A percentile compares a stretch with the other conserved stretches of the same genome.
These are phyloP conservation scores for Zonitis immaculata DNA, from an alignment of 2,888 invertebrate genomes.

Conservation along the genomic window DNA sequence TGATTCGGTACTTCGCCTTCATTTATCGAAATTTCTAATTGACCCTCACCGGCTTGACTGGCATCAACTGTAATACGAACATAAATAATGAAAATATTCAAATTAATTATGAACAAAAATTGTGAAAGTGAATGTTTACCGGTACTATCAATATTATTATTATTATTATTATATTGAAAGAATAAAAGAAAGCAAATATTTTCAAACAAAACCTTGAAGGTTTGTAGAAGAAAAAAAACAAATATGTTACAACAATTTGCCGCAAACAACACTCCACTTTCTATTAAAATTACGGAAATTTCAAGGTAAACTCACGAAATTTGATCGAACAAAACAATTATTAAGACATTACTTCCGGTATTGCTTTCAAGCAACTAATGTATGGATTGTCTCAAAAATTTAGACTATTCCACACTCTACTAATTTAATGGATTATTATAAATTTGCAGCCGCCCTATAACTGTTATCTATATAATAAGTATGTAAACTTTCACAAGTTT, in stretches of 20 bases:
- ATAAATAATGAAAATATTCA: constrained; percentile 1
- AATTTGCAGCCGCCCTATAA: no score
- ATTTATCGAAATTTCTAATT: constrained; percentile 98
- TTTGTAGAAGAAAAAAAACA: no score
- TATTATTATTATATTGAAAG: no score
- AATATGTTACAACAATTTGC: no score
- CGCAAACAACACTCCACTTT: constrained; percentile 16
- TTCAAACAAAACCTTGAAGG: not conserved
- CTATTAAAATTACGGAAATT: constrained; percentile 11
- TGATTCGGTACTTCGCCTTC: constrained; percentile 99
- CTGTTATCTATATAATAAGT: no score
- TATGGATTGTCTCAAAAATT: not conserved
- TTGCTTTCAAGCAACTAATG: not conserved
- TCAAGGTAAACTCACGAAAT: constrained; percentile 16
- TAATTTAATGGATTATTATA: constrained; percentile 1
- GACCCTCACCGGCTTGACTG: constrained; percentile 97
- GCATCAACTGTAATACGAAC: constrained; percentile 74
- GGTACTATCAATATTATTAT: no score
- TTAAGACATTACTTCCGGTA: not conserved
- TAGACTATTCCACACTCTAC: not conserved
- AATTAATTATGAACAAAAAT: constrained; percentile 12
- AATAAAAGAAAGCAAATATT: not conserved
- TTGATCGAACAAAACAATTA: not conserved
- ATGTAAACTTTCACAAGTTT: no score
- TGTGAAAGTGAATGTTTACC: no score